Conservation (phyloP, 1,140 invertebrate species). For the Carposina sasakii region DNA sequence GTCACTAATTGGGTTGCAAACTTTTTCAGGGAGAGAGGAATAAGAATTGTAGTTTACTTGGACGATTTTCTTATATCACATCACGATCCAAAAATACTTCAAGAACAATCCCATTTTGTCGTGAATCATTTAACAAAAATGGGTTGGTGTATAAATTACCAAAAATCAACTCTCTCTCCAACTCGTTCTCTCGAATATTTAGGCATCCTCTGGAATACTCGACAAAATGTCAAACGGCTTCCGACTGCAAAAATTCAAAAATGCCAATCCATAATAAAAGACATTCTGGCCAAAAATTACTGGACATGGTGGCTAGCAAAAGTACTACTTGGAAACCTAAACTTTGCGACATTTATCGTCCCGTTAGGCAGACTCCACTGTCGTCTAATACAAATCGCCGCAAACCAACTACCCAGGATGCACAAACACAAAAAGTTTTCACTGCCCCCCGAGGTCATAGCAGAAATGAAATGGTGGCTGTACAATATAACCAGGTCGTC, state of each 20-base stretch:
- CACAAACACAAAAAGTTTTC: not conserved
- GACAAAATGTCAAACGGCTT: conserved; percentile 22
- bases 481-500: not conserved
- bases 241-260: conserved; percentile 17
- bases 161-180: conserved; percentile 14
- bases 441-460: not conserved
- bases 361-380: conserved; percentile 50
- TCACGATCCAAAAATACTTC: conserved; percentile 6
- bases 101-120: not conserved
- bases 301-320: conserved; percentile 27
- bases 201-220: conserved; percentile 28
- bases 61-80: conserved; percentile 22
- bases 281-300: conserved; percentile 5
- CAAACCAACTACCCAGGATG: not conserved
- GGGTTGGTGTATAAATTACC: conserved; percentile 20
- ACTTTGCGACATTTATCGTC: conserved; percentile 72
- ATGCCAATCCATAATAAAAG: conserved; percentile 5
- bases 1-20: conserved; percentile 33
- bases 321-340: conserved; percentile 29
- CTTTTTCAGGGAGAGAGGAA: conserved; percentile 17
- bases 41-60: conserved; percentile 29
- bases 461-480: not conserved
- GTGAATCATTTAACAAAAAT: conserved; percentile 14
- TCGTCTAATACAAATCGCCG: not conserved
- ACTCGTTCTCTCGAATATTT: conserved; percentile 18